Evolutionary conservation across 1,140 invertebrate genomes (phyloP), one percentile per base, ranked within the genome.

Genomic region (Drosophila ohnishii): DNA sequence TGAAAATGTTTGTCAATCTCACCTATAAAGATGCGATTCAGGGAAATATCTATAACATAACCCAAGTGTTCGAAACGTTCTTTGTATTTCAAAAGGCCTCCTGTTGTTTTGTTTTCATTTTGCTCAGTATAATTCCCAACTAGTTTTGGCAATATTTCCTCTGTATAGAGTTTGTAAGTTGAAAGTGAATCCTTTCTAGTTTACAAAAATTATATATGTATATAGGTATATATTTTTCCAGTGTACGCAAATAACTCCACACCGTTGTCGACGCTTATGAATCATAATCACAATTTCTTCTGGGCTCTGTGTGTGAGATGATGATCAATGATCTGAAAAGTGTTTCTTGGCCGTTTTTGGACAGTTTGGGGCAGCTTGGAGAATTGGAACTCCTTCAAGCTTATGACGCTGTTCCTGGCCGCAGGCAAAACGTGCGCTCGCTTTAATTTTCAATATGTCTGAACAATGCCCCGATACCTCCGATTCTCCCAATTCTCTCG

Each of bases 391-490:
- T 64, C 22, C 30, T 50, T 32, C 11, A 16, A 75, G 76, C 83
- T 71, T 85, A 85, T 86, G 82, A 85, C 69, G 83, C 35, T 65
- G 55, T 84, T 56, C 42, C 65, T 39, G 45, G 78, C 82, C 79
- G 40, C 32, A 42, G 84, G 84, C 76, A 70, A 88, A 87, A 87
- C 84, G 84, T 87, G 84, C 83, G 83, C 80, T 87, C 69, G 80
- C 84, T 74, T 87, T 87, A 87, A 87, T 87, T 88, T 88, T 87
- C 84, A 87, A 87, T 87, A 88, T 84, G 84, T 87, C 84, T 87
- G 84, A 59, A 70, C 83, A 57, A 63, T 55, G 62, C 69, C 45
- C 35, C 71, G 55, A 61, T 64, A 42, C 55, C 37, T 14, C 19
- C 11, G 44, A 62, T 62, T 48, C 58, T 22, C 25, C 2, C 19